Conservation (phyloP, 2,888 invertebrate genomes). For the Orthosia incerta region DNA sequence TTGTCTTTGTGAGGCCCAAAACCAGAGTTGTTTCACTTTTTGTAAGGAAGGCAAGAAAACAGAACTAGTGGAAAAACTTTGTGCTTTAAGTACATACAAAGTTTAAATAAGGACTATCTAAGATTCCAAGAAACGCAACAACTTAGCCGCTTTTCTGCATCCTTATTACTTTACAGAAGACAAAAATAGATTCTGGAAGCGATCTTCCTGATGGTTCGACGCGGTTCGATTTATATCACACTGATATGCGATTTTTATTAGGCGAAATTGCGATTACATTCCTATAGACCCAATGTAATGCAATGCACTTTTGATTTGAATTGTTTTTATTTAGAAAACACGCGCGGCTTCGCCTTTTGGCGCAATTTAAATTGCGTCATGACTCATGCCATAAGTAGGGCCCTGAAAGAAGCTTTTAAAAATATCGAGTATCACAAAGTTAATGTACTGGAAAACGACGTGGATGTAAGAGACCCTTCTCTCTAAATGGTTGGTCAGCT, state of each 20-base stretch:
- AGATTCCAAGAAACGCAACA: background rate
- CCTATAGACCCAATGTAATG: no score
- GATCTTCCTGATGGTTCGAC: no score
- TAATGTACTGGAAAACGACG: constrained; percentile 44
- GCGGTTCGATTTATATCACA: no score
- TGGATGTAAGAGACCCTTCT: constrained; percentile 19
- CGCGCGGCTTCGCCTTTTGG: no score
- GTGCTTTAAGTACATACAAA: background rate
- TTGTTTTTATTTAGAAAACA: no score
- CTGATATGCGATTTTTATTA: no score
- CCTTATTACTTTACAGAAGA: background rate
- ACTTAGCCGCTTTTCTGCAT: background rate
- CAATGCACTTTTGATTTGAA: no score
- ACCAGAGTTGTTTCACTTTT: no score
- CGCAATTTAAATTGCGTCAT: no score
- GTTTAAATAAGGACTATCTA: constrained; percentile 18
- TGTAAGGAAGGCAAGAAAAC: background rate
- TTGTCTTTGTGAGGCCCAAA: no score
- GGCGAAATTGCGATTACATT: no score
- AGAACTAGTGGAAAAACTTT: constrained; percentile 13
- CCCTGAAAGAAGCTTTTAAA: constrained; percentile 7
- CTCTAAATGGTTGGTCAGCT: constrained; percentile 20
- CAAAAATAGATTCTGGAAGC: constrained; percentile 13
- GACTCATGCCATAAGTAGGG: no score
- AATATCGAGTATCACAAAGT: constrained; percentile 10